Evolutionary conservation across 2,888 invertebrate genomes (phyloP).

Genomic region (Napeogenes inachia): DNA sequence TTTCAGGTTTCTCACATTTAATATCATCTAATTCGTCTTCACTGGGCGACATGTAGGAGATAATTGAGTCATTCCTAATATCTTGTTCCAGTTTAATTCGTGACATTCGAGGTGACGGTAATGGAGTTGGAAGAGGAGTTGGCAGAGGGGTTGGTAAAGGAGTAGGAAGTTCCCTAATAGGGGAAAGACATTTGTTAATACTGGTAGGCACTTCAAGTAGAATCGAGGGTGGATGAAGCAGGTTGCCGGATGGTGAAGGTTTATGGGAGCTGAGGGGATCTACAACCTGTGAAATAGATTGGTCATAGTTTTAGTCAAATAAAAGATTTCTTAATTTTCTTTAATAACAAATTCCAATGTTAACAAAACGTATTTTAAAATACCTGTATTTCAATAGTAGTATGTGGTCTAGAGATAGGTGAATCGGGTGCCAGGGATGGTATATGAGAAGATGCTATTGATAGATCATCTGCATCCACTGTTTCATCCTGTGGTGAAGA

Average conservation of each 20-base stretch:
- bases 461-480: constrained; percentile 83
- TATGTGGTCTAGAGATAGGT: constrained; percentile 69
- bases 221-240: constrained; percentile 85
- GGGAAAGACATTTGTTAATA: constrained; percentile 87
- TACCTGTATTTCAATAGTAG: constrained; percentile 72
- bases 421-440: constrained; percentile 81
- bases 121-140: constrained; percentile 82
- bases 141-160: constrained; percentile 80
- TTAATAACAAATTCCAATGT: not conserved
- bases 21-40: constrained; percentile 70
- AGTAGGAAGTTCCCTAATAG: constrained; percentile 86
- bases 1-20: constrained; percentile 52
- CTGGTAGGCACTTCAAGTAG: constrained; percentile 85
- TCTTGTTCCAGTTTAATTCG: constrained; percentile 58
- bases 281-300: constrained; percentile 67
- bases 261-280: constrained; percentile 83
- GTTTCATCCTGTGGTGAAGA: constrained; percentile 86
- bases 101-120: constrained; percentile 71
- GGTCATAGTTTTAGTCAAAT: constrained; percentile 7
- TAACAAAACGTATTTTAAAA: constrained; percentile 6
- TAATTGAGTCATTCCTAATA: constrained; percentile 48
- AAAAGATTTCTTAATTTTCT: not conserved
- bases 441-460: constrained; percentile 81
- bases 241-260: constrained; percentile 74
- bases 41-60: constrained; percentile 57